Evolutionary conservation across 1,140 invertebrate species (phyloP).

Genomic region (Macrotrachela quadricornifera): DNA sequence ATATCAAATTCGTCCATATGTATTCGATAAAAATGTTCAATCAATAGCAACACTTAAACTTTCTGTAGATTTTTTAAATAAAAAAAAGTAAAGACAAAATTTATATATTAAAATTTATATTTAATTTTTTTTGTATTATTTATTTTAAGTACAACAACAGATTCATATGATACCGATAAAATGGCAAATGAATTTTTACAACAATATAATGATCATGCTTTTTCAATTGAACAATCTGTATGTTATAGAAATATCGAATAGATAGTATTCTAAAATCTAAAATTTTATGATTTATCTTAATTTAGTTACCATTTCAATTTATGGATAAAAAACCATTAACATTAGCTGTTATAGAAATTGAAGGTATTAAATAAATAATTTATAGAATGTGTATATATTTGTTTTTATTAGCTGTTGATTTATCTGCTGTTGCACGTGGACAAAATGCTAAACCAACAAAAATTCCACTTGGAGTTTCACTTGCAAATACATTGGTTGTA

Average conservation of each 20-base stretch:
- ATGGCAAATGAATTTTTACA: constrained; percentile 80
- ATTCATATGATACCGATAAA: constrained; percentile 77
- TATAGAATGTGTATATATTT: too few relatives aligned
- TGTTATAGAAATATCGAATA: too few relatives aligned
- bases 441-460: constrained; percentile 16
- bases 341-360: constrained; percentile 62
- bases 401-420: constrained; percentile 44
- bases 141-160: constrained; percentile 35
- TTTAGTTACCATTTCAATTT: constrained; percentile 3
- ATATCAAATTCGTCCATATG: constrained; percentile 57
- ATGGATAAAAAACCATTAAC: constrained; percentile 52
- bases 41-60: constrained; percentile 59
- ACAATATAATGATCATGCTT: constrained; percentile 67
- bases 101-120: too few relatives aligned
- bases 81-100: too few relatives aligned
- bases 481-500: constrained; percentile 60
- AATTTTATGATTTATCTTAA: not conserved
- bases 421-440: constrained; percentile 50
- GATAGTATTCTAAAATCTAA: constrained; percentile 35
- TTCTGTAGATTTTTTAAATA: constrained; percentile 73
- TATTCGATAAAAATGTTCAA: constrained; percentile 48
- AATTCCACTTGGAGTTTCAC: constrained; percentile 18
- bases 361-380: constrained; percentile 38
- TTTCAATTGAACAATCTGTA: constrained; percentile 57
- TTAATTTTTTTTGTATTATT: too few relatives aligned